These are phyloP conservation scores for Thaumatotibia leucotreta DNA, from an alignment of 1,140 invertebrate genomes.

Conservation along the genomic window DNA sequence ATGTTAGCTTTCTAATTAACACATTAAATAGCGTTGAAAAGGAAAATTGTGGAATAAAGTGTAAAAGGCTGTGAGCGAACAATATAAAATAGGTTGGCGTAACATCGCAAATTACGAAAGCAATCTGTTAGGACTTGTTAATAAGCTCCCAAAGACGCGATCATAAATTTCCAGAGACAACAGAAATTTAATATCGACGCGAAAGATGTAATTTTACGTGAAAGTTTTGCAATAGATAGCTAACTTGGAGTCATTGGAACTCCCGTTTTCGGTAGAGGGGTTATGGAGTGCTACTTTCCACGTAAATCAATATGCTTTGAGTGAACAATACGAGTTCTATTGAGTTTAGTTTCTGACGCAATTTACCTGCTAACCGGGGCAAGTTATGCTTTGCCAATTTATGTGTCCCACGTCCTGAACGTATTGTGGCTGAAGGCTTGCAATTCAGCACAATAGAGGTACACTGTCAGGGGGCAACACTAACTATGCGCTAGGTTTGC, in stretches of 20 bases:
- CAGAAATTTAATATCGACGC: constrained; percentile 58
- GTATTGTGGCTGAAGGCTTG: background rate
- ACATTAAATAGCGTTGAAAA: background rate
- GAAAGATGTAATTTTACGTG: constrained; percentile 57
- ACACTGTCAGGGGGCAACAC: background rate
- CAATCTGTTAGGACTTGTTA: constrained; percentile 25
- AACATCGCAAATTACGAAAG: constrained; percentile 2
- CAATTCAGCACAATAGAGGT: background rate
- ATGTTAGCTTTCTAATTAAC: background rate
- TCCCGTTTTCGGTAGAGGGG: constrained; percentile 35
- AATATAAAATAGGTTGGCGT: background rate
- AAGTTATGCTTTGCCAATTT: background rate
- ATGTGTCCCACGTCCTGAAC: background rate
- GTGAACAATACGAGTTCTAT: constrained; percentile 24
- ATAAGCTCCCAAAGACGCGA: constrained; percentile 31
- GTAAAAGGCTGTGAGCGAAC: background rate
- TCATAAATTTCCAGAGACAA: constrained; percentile 52
- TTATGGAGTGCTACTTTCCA: constrained; percentile 42
- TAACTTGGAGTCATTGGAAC: constrained; percentile 39
- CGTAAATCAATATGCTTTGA: constrained; percentile 48
- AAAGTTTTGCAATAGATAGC: constrained; percentile 55
- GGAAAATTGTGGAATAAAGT: no score
- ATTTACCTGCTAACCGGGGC: background rate
- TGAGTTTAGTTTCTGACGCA: constrained; percentile 10
- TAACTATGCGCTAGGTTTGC: background rate